Conservation (phyloP, 2,113 vertebrate species). For the Onychostruthus taczanowskii region DNA sequence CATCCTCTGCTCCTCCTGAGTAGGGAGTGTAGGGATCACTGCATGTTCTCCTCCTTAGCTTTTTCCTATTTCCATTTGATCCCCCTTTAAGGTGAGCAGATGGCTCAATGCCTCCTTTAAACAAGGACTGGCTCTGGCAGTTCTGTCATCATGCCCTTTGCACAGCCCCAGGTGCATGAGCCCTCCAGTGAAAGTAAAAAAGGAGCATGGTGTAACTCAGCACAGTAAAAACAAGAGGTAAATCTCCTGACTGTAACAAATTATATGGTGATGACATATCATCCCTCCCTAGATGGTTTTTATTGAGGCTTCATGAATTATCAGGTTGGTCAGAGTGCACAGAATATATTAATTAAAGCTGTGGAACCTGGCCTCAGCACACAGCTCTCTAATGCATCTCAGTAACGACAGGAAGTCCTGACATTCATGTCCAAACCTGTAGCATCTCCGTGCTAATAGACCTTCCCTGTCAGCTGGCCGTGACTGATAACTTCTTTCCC, state of each 20-base stretch:
- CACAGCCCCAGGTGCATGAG: background rate
- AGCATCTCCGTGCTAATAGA: background rate
- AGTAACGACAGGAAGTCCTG: background rate
- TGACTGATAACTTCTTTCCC: constrained; percentile 12
- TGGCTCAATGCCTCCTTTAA: background rate
- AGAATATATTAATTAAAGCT: constrained; percentile 52
- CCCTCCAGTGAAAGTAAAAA: background rate
- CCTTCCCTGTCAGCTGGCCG: background rate
- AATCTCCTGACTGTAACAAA: constrained; percentile 27
- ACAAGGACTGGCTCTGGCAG: background rate
- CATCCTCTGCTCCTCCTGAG: background rate
- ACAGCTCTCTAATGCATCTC: background rate
- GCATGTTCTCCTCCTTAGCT: background rate
- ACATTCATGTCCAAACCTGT: background rate
- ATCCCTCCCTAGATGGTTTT: constrained; percentile 36
- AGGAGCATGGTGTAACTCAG: background rate
- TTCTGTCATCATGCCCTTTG: background rate
- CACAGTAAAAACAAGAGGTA: background rate
- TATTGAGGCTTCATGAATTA: constrained; percentile 43
- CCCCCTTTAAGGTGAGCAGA: background rate
- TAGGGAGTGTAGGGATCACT: background rate
- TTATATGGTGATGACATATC: constrained; percentile 20
- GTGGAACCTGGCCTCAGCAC: background rate
- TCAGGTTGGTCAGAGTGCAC: constrained; percentile 42
- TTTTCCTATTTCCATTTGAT: background rate